phyloP scores from a whole-genome alignment of 2,113 vertebrate genomes.

The Rhinichthys klamathensis region DNA sequence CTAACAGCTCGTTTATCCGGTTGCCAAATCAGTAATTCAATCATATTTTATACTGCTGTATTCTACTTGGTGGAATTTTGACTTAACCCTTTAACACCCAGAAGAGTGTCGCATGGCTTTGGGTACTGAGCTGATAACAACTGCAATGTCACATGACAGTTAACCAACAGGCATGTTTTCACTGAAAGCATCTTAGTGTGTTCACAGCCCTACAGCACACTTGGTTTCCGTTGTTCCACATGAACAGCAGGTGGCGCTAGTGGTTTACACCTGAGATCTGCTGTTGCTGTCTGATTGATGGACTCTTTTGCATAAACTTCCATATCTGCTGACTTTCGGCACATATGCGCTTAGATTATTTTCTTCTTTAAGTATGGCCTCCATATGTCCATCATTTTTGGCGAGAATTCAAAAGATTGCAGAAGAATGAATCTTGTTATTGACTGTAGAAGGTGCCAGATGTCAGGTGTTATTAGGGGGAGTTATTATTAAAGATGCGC shows the following conservation, averaged over 20 bases:
- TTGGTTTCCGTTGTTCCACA: background rate
- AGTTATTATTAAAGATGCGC: background rate
- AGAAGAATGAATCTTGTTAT: background rate
- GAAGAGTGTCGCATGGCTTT: background rate
- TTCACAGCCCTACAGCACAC: background rate
- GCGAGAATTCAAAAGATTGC: background rate
- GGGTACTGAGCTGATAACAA: background rate
- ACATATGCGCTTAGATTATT: background rate
- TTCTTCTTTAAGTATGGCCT: background rate
- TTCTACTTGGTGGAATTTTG: background rate
- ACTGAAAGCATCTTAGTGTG: background rate
- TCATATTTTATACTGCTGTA: background rate
- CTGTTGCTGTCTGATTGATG: background rate
- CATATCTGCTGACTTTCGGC: background rate
- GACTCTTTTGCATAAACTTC: background rate
- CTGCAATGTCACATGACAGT: background rate
- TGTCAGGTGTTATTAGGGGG: background rate
- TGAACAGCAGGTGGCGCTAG: constrained; percentile 68
- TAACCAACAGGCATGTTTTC: background rate
- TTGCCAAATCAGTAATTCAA: background rate
- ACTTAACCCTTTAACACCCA: background rate
- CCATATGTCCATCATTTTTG: background rate
- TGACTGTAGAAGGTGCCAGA: background rate
- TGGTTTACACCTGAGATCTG: constrained; percentile 16
- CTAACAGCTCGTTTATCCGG: background rate